phyloP scores from a whole-genome alignment of 2,888 invertebrate species.

The Neoascia interrupta region DNA sequence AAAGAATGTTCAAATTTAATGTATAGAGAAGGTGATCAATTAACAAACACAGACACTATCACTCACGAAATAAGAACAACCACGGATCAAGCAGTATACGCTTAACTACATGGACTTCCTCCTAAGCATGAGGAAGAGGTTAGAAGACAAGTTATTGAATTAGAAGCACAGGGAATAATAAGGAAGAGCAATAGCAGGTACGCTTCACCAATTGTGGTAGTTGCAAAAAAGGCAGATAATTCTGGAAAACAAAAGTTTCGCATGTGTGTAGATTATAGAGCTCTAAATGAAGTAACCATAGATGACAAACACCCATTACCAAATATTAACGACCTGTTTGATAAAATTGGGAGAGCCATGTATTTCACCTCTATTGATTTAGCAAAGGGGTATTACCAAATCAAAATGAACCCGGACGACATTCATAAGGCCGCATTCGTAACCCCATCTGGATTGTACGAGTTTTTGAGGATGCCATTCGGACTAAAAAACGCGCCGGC shows the following conservation, averaged over 20 bases:
- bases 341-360: too few relatives aligned
- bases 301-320: conserved; percentile 5
- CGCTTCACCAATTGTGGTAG: background rate
- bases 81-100: background rate
- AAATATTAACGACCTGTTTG: background rate
- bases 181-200: conserved; percentile 3
- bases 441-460: too few relatives aligned
- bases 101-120: conserved; percentile 1
- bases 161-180: conserved; percentile 9
- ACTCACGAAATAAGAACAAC: conserved; percentile 14
- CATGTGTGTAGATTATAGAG: conserved; percentile 4
- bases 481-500: too few relatives aligned
- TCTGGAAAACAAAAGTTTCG: conserved; percentile 15
- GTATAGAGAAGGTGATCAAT: background rate
- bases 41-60: conserved; percentile 19
- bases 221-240: background rate
- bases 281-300: conserved; percentile 13
- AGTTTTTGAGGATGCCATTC: too few relatives aligned
- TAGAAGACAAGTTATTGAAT: background rate
- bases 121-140: conserved; percentile 19
- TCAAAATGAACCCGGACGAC: background rate
- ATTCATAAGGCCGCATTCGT: background rate
- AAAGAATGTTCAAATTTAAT: background rate
- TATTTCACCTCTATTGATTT: too few relatives aligned
- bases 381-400: too few relatives aligned